Percentiles rank a stretch among this genome's conserved stretches.
Conservation (phyloP, 2,113 vertebrate species). For the Empidonax alnorum region DNA sequence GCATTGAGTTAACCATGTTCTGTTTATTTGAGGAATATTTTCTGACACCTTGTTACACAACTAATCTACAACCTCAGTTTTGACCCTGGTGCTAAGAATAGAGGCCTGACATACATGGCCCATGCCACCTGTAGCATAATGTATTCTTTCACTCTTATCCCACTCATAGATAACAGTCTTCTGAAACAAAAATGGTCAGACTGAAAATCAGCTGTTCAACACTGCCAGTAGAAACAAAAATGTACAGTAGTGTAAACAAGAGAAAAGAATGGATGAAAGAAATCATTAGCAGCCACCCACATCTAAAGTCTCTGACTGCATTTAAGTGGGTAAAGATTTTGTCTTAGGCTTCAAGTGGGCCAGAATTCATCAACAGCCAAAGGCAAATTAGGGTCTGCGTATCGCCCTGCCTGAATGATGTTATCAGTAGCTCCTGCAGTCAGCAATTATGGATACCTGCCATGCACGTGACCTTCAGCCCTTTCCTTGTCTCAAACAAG, state of each 20-base stretch:
- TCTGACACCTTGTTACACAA: slow-evolving; percentile 84
- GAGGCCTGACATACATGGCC: slow-evolving; percentile 41
- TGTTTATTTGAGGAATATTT: slow-evolving; percentile 86
- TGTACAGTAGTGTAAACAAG: not conserved
- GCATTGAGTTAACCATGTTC: slow-evolving; percentile 73
- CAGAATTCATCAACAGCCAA: not conserved
- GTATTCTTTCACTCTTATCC: slow-evolving; percentile 40
- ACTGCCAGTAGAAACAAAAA: slow-evolving; percentile 28
- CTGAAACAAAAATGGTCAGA: slow-evolving; percentile 8
- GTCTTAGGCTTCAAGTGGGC: not conserved
- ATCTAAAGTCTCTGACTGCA: not conserved
- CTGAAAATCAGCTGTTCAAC: slow-evolving; percentile 16
- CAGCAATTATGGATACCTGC: not conserved
- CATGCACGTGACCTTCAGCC: rapidly evolving
- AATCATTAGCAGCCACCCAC: slow-evolving; percentile 22
- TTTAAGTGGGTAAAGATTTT: not conserved
- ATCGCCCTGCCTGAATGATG: not conserved
- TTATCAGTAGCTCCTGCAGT: not conserved
- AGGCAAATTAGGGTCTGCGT: not conserved
- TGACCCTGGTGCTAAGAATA: slow-evolving; percentile 57
- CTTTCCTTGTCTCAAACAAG: not conserved
- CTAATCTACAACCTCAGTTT: slow-evolving; percentile 72
- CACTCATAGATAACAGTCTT: not conserved
- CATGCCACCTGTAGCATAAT: slow-evolving; percentile 40
- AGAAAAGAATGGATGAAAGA: slow-evolving; percentile 49